These are phyloP conservation scores for Sciaenops ocellatus DNA, from an alignment of 2,797 vertebrate species.

Conservation along the genomic window DNA sequence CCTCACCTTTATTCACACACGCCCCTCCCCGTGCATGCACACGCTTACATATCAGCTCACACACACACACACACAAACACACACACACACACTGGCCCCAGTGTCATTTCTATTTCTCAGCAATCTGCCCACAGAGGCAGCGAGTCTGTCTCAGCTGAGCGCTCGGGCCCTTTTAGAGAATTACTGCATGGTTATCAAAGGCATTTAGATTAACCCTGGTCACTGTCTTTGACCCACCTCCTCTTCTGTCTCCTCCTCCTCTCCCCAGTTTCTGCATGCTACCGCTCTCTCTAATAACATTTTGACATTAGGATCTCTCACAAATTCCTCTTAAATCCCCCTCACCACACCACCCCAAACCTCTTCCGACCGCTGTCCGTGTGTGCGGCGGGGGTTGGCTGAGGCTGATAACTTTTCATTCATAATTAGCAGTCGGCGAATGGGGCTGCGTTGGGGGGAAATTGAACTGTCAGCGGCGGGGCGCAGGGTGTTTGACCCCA, in stretches of 20 bases:
- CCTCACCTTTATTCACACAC: slow-evolving; percentile 73
- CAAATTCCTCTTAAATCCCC: slow-evolving; percentile 92
- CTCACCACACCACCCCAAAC: slow-evolving; percentile 59
- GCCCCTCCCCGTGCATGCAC: slow-evolving; percentile 56
- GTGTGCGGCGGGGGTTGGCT: slow-evolving; percentile 77
- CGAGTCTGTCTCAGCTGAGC: slow-evolving; percentile 81
- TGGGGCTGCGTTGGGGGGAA: slow-evolving; percentile 96
- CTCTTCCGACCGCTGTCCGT: slow-evolving; percentile 71
- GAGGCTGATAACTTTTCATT: slow-evolving; percentile 99
- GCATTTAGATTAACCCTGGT: slow-evolving; percentile 90
- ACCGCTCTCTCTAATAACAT: slow-evolving; percentile 95
- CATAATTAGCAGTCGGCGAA: slow-evolving; percentile 98
- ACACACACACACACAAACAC: slow-evolving; percentile 52
- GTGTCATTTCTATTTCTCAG: slow-evolving; percentile 85
- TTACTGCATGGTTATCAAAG: slow-evolving; percentile 87
- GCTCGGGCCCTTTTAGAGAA: slow-evolving; percentile 85
- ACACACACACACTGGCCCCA: slow-evolving; percentile 67
- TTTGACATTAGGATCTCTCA: slow-evolving; percentile 97
- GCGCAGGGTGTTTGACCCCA: slow-evolving; percentile 99
- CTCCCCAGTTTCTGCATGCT: slow-evolving; percentile 72
- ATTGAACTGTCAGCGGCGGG: slow-evolving; percentile 99
- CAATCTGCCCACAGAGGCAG: slow-evolving; percentile 80
- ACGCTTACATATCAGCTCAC: slow-evolving; percentile 39
- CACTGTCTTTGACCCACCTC: slow-evolving; percentile 87
- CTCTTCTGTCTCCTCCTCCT: slow-evolving; percentile 69